A percentile compares a stretch with the other conserved stretches of the same genome.
These are phyloP conservation scores for Steinernema scapterisci DNA, from an alignment of 2,888 invertebrate genomes.

Conservation along the genomic window DNA sequence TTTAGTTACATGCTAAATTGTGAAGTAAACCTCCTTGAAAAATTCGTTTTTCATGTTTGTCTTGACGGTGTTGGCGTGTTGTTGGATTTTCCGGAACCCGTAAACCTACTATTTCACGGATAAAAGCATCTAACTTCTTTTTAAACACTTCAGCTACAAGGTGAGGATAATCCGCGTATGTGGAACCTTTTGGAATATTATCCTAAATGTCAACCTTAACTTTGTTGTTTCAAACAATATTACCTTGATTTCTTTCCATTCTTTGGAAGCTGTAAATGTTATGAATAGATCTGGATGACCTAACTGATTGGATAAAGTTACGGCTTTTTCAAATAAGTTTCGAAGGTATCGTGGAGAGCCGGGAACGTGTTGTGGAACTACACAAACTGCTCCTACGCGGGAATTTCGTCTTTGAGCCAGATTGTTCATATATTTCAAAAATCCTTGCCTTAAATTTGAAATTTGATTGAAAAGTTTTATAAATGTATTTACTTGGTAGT, in stretches of 20 bases:
- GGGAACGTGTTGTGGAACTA: constrained; percentile 7
- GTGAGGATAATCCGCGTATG: background rate
- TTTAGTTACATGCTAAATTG: too few relatives aligned
- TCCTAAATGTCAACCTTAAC: constrained; percentile 26
- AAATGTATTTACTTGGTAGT: background rate
- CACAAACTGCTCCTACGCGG: constrained; percentile 1
- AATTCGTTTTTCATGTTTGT: background rate
- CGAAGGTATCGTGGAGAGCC: constrained; percentile 11
- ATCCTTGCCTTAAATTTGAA: background rate
- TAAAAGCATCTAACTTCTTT: background rate
- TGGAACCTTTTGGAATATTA: background rate
- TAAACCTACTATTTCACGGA: background rate
- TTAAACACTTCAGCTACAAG: constrained; percentile 11
- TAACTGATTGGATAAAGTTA: background rate
- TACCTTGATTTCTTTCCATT: constrained; percentile 13
- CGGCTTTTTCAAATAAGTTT: background rate
- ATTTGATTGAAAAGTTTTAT: background rate
- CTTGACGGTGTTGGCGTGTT: background rate
- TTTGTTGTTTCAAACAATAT: background rate
- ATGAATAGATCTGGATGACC: constrained; percentile 20
- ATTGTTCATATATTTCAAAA: constrained; percentile 4
- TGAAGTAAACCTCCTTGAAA: background rate
- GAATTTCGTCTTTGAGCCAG: background rate
- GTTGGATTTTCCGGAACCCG: background rate
- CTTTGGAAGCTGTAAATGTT: background rate